Conservation (phyloP, 2,888 invertebrate genomes). For the Orchesellides sinensis region DNA sequence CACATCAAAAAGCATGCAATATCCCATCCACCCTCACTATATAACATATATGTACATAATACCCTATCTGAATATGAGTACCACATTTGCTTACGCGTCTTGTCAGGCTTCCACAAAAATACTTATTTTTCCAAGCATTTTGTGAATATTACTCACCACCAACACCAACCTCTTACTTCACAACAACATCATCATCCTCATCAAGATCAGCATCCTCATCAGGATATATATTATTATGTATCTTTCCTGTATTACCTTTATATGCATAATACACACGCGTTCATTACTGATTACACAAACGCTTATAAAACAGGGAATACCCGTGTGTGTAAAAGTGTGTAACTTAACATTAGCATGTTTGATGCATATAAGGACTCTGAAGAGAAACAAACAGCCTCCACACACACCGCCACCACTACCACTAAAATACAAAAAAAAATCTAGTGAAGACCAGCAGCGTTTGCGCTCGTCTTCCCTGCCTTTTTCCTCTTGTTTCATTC, state of each 20-base stretch:
- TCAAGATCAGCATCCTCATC: slow-evolving; percentile 23
- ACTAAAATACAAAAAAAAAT: slow-evolving; percentile 14
- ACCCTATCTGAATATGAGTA: slow-evolving; percentile 1
- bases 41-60: background rate
- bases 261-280: slow-evolving; percentile 9
- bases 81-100: background rate
- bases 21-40: slow-evolving; percentile 51
- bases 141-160: slow-evolving; percentile 49
- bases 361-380: no score
- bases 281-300: slow-evolving; percentile 50
- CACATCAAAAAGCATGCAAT: background rate
- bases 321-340: background rate
- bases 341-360: no score
- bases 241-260: slow-evolving; percentile 30
- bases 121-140: slow-evolving; percentile 52
- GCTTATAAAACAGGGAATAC: no score
- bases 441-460: slow-evolving; percentile 59
- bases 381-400: slow-evolving; percentile 5
- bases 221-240: slow-evolving; percentile 25
- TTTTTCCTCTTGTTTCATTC: slow-evolving; percentile 30
- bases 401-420: slow-evolving; percentile 22
- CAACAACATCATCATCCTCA: slow-evolving; percentile 28
- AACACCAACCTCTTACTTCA: slow-evolving; percentile 27
- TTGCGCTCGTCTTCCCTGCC: slow-evolving; percentile 58
- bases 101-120: background rate